Conservation (phyloP, 64 coral and sea anemone species). For the Montipora sp. region DNA sequence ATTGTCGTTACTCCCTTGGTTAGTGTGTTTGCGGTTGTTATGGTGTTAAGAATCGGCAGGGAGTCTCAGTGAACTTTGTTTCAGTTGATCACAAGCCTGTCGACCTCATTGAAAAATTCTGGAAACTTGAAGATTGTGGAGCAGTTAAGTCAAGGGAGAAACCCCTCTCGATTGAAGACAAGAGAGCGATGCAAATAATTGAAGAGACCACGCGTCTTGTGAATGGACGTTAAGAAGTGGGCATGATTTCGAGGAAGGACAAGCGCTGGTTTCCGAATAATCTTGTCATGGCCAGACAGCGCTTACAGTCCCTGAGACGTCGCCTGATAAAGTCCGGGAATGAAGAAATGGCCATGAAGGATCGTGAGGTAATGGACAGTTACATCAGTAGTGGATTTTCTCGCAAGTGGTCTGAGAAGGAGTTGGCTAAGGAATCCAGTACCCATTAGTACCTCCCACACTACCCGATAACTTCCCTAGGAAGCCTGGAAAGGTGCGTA, state of each 20-base stretch:
- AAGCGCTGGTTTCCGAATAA: slow-evolving; percentile 47
- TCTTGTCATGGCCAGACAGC: slow-evolving; percentile 15
- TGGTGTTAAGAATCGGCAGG: background rate
- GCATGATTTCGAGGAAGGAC: slow-evolving; percentile 47
- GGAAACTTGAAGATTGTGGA: slow-evolving; percentile 29
- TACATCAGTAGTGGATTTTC: slow-evolving; percentile 57
- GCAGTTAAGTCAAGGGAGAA: background rate
- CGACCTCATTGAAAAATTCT: slow-evolving; percentile 33
- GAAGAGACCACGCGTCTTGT: slow-evolving; percentile 46
- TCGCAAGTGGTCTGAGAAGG: slow-evolving; percentile 7
- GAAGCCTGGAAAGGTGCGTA: slow-evolving; percentile 67
- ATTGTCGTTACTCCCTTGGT: slow-evolving; percentile 48
- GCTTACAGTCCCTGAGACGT: slow-evolving; percentile 30
- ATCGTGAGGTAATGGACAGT: slow-evolving; percentile 45
- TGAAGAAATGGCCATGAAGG: slow-evolving; percentile 51
- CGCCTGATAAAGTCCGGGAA: slow-evolving; percentile 28
- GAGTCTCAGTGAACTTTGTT: slow-evolving; percentile 19
- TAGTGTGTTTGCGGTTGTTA: slow-evolving; percentile 23
- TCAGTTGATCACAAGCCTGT: slow-evolving; percentile 25
- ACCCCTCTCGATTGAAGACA: slow-evolving; percentile 51
- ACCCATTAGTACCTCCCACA: slow-evolving; percentile 51
- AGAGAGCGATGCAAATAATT: slow-evolving; percentile 54
- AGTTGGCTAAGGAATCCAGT: background rate
- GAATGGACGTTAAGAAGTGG: slow-evolving; percentile 65
- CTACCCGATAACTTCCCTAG: slow-evolving; percentile 41